Percentiles rank a stretch among this genome's conserved stretches.
phyloP scores from a whole-genome alignment of 2,113 vertebrate genomes.

The Pterocles orientalis region DNA sequence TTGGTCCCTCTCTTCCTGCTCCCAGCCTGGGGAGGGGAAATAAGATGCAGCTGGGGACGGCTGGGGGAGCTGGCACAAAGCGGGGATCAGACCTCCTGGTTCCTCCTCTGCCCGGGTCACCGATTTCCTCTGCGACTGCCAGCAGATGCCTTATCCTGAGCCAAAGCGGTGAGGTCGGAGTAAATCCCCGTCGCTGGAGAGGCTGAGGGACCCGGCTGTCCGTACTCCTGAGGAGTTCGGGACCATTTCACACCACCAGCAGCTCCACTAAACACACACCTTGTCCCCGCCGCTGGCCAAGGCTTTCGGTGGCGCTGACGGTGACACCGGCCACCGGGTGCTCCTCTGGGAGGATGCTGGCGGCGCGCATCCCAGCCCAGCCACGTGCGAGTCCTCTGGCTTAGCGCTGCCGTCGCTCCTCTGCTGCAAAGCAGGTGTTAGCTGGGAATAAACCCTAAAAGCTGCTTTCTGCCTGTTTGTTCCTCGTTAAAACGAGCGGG shows the following conservation, averaged over 20 bases:
- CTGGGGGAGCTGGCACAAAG: neutral
- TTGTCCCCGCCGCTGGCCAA: neutral
- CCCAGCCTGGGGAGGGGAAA: accelerated
- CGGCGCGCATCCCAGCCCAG: neutral
- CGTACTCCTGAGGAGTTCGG: neutral
- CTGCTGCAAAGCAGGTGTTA: slow-evolving; percentile 69
- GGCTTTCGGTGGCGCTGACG: neutral
- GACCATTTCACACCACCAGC: neutral
- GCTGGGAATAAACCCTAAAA: slow-evolving; percentile 38
- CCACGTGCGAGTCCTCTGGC: neutral
- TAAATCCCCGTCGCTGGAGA: neutral
- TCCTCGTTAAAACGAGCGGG: slow-evolving; percentile 56
- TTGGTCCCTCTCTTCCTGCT: neutral
- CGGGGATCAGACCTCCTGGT: neutral
- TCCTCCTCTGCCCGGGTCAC: neutral
- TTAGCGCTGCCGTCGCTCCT: slow-evolving; percentile 38
- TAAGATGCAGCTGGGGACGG: neutral
- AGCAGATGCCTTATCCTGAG: neutral
- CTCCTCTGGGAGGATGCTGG: neutral
- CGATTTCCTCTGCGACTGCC: neutral
- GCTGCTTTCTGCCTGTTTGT: slow-evolving; percentile 58
- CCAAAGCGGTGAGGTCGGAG: neutral
- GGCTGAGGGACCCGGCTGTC: neutral
- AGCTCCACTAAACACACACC: neutral
- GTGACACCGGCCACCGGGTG: accelerated